Percentiles rank a stretch among this genome's conserved stretches.
Evolutionary conservation across 2,797 vertebrate genomes (phyloP).

Genomic region (Yasuhikotakia modesta): DNA sequence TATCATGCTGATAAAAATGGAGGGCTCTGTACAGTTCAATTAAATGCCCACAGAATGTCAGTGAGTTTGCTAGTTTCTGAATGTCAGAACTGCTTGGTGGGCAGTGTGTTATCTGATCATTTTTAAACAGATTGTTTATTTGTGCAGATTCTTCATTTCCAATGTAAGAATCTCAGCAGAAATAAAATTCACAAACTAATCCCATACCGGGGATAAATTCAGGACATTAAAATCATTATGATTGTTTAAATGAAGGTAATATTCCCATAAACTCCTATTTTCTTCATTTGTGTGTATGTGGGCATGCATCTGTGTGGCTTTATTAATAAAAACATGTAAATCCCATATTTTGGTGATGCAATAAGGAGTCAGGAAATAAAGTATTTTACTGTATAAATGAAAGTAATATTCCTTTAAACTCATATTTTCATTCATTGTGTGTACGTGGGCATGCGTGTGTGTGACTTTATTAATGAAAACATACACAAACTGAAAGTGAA

Average conservation of each 20-base stretch:
- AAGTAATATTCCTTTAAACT: constrained; percentile 29
- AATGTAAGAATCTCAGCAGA: constrained; percentile 19
- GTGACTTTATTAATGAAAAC: constrained; percentile 29
- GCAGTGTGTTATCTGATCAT: constrained; percentile 17
- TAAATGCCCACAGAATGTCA: constrained; percentile 60
- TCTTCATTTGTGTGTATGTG: constrained; percentile 10
- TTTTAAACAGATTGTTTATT: constrained; percentile 10
- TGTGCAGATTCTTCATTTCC: constrained; percentile 11
- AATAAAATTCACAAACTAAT: constrained; percentile 20
- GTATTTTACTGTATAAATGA: constrained; percentile 11
- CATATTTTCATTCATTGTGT: constrained; percentile 18
- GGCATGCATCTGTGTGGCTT: not conserved
- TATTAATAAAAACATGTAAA: constrained; percentile 33
- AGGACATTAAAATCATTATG: constrained; percentile 12
- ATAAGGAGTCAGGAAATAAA: constrained; percentile 27
- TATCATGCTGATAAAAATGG: constrained; percentile 49
- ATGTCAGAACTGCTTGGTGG: not conserved
- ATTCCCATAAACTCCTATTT: constrained; percentile 18
- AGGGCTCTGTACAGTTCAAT: constrained; percentile 51
- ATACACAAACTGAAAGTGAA: constrained; percentile 32
- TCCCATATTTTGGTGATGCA: constrained; percentile 1
- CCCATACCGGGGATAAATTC: constrained; percentile 14
- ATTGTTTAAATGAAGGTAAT: constrained; percentile 13
- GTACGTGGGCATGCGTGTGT: not conserved
- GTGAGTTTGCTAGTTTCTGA: constrained; percentile 36